Evolutionary conservation across 2,888 invertebrate species (phyloP), one percentile per base, ranked within the genome.

Genomic region (Pachycephus smyrnensis): DNA sequence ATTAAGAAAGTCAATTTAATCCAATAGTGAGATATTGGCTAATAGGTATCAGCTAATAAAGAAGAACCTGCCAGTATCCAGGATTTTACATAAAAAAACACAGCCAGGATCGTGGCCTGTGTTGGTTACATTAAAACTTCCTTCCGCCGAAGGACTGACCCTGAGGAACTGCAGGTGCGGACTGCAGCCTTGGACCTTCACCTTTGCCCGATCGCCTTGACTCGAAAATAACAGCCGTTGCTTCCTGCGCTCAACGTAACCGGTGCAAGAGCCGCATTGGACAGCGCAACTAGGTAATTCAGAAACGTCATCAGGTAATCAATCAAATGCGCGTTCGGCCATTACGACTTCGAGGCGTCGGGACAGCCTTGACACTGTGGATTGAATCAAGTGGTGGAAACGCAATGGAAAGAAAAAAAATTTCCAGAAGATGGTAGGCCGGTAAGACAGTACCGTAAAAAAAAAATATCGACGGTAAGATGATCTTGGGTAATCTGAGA

Each of bases 401-500:
- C 2, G 35, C 9, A 3, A 35, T 9, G 35, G 12, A 23, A 40
- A 15, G 15, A 55, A 55, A 15, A 40, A 55, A 55, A 55, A 55
- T 55, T 1, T 23, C 2, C 23, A 23, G 23, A 55, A 55, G 40
- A 55, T 55, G 40, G 40, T 23, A 55, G 40, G 23, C 23, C 40
- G 0, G 40, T 55, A 55, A 23, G 40, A 35, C 1, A 33, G 74
- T 9, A 73, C 6, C 23, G n/a, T 40, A 32, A 75, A 23, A 76
- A 23, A 71, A 80, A 84, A 82, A 83, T 81, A 77, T 76, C 82
- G 82, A 82, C 82, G 83, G 88, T 86, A 86, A 89, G 82, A 84
- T 81, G 87, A 88, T 86, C 85, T 80, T 80, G 78, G 75, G 89
- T 83, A 88, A 89, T 84, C 80, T 82, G 86, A 89, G 89, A 87